Conservation (phyloP, 1,140 invertebrate species). For the Zaprionus lachaisei region DNA sequence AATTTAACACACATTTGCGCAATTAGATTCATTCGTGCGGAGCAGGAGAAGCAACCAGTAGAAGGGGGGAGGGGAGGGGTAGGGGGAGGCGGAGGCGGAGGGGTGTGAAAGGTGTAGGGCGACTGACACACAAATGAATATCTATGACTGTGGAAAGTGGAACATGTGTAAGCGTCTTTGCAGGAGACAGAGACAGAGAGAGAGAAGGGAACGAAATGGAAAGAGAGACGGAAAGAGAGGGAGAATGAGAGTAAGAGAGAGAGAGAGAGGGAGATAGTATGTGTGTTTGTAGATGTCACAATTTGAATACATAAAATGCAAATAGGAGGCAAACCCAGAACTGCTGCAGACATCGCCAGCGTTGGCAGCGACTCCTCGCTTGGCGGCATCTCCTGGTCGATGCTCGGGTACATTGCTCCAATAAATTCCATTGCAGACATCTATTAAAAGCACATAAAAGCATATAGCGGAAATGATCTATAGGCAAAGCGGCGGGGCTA, state of each 20-base stretch:
- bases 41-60: conserved; percentile 43
- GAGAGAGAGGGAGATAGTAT: not conserved
- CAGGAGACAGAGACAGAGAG: not conserved
- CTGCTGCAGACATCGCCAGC: not conserved
- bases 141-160: conserved; percentile 65
- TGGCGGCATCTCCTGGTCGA: conserved; percentile 17
- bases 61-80: not conserved
- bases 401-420: conserved; percentile 40
- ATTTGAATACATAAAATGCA: conserved; percentile 82
- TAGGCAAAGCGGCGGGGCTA: conserved; percentile 37
- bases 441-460: conserved; percentile 80
- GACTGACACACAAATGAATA: conserved; percentile 78
- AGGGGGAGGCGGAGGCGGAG: not conserved
- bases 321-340: conserved; percentile 59
- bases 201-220: not conserved
- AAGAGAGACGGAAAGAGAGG: not conserved
- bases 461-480: conserved; percentile 79
- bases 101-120: conserved; percentile 18
- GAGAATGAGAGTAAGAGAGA: not conserved
- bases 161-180: conserved; percentile 43
- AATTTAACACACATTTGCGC: conserved; percentile 83
- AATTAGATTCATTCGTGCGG: conserved; percentile 80
- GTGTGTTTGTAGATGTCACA: conserved; percentile 75
- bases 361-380: not conserved
- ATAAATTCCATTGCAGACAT: conserved; percentile 78